Percentiles rank a stretch among this genome's conserved stretches.
Conservation (phyloP, 2,888 invertebrate genomes). For the Melikaiella ostensackeni region DNA sequence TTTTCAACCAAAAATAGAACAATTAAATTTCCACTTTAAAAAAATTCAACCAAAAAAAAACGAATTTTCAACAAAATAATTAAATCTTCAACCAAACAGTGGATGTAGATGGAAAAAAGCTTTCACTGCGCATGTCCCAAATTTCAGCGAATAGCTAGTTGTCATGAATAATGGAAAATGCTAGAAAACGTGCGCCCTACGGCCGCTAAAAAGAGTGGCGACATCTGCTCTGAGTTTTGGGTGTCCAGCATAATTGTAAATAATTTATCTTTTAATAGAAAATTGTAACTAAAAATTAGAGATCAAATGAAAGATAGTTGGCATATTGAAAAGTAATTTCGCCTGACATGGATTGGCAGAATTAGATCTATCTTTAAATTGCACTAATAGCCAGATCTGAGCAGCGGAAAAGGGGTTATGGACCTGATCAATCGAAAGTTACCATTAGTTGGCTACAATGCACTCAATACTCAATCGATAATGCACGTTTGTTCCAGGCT, state of each 20-base stretch:
- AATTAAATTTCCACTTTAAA: too few species aligned
- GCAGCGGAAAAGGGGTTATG: slow-evolving; percentile 5
- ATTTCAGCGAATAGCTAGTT: too few species aligned
- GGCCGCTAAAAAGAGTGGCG: too few species aligned
- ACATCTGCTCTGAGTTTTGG: too few species aligned
- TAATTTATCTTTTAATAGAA: not conserved
- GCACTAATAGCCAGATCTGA: not conserved
- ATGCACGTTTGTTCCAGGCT: slow-evolving; percentile 81
- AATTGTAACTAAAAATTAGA: not conserved
- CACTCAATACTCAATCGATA: slow-evolving; percentile 19
- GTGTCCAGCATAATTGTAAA: not conserved
- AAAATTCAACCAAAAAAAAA: too few species aligned
- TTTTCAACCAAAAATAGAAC: too few species aligned
- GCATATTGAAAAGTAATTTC: not conserved
- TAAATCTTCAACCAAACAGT: too few species aligned
- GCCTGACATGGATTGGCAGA: not conserved
- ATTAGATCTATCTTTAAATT: not conserved
- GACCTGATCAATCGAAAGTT: slow-evolving; percentile 4
- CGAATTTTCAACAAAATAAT: too few species aligned
- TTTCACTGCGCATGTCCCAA: too few species aligned
- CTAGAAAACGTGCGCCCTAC: too few species aligned
- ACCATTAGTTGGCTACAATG: not conserved
- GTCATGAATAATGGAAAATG: too few species aligned
- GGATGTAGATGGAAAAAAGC: too few species aligned
- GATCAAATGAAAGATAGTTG: not conserved